Conservation (phyloP, 1,140 invertebrate genomes). For the Diorhabda elongata region DNA sequence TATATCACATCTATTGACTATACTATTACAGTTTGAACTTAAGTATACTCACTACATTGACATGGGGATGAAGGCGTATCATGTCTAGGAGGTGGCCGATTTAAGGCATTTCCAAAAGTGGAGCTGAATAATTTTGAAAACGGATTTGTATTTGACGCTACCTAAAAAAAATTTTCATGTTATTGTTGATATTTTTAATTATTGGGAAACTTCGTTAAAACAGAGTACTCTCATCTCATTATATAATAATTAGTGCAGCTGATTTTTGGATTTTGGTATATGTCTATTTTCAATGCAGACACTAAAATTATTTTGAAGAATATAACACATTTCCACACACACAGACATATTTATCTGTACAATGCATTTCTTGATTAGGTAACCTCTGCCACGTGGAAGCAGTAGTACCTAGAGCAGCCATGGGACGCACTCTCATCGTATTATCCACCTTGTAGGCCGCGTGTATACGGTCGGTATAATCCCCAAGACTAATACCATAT, state of each 20-base stretch:
- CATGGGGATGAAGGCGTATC: constrained; percentile 47
- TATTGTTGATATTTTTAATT: neutral
- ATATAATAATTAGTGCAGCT: no score
- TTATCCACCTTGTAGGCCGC: no score
- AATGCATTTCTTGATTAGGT: no score
- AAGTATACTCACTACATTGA: constrained; percentile 44
- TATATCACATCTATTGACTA: neutral
- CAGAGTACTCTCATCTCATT: no score
- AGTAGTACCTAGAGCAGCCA: neutral
- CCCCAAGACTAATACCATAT: no score
- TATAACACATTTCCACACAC: no score
- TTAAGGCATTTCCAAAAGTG: constrained; percentile 35
- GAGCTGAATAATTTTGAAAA: constrained; percentile 24
- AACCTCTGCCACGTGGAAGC: no score
- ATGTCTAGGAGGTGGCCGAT: constrained; percentile 44
- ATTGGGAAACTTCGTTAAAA: no score
- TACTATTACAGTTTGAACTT: neutral
- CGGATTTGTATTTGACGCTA: neutral
- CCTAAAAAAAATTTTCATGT: neutral
- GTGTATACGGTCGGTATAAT: no score
- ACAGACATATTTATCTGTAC: no score
- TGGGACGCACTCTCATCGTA: neutral
- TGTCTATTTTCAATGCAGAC: neutral
- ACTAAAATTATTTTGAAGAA: neutral
- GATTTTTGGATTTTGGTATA: no score